Evolutionary conservation across 35 echinoderm and acorn worm species (phyloP).

Genomic region (Lytechinus variegatus): DNA sequence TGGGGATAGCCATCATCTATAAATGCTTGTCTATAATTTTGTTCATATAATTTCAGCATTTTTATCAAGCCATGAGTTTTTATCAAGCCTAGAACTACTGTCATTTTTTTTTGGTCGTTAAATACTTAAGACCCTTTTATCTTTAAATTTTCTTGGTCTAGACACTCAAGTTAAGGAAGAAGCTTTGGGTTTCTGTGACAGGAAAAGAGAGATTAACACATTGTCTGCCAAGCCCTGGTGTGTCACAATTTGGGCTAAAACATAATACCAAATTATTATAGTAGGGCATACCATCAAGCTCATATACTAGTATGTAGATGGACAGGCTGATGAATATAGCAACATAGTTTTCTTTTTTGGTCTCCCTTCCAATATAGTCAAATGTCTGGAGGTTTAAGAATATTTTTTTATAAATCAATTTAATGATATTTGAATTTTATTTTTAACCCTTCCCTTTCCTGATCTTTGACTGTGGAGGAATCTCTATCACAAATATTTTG

Average conservation of each 20-base stretch:
- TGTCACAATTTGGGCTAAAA: neutral
- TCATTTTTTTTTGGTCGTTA: neutral
- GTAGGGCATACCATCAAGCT: neutral
- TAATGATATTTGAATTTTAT: no score
- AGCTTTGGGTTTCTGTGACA: neutral
- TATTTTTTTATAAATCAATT: no score
- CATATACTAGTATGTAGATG: neutral
- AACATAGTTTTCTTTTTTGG: neutral
- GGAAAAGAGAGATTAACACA: constrained; percentile 36
- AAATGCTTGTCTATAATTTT: neutral
- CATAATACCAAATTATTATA: neutral
- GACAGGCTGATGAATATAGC: neutral
- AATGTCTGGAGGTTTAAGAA: no score
- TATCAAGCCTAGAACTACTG: neutral
- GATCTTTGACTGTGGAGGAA: no score
- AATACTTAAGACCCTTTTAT: neutral
- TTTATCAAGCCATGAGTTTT: neutral
- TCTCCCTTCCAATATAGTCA: no score
- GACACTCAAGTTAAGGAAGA: neutral
- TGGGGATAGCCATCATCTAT: neutral
- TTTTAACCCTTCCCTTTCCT: no score
- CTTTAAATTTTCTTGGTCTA: neutral
- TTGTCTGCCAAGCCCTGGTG: constrained; percentile 31
- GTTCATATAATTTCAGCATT: neutral
- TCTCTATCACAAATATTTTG: no score